A percentile compares a stretch with the other conserved stretches of the same genome.
Conservation (phyloP, 1,140 invertebrate species). For the Penaeus vannamei region DNA sequence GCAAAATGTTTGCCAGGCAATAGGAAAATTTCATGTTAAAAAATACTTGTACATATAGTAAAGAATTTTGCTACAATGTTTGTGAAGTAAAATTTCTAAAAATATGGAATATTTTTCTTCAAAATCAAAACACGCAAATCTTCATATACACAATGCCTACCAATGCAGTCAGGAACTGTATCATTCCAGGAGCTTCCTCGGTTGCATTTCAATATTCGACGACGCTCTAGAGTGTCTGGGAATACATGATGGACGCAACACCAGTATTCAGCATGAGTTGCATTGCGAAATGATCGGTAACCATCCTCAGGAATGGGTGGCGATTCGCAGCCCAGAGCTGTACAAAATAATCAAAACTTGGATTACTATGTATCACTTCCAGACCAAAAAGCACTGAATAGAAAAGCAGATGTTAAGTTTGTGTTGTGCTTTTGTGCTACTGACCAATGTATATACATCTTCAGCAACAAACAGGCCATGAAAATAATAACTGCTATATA, state of each 20-base stretch:
- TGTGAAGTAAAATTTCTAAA: no score
- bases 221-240: constrained; percentile 74
- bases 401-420: no score
- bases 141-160: constrained; percentile 72
- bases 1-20: no score
- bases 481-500: no score
- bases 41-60: no score
- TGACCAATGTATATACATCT: no score
- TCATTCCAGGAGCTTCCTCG: constrained; percentile 76
- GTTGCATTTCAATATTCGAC: constrained; percentile 75
- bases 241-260: constrained; percentile 77
- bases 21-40: no score
- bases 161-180: constrained; percentile 76
- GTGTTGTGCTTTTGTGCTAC: no score
- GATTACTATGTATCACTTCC: no score
- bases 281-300: constrained; percentile 76
- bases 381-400: no score
- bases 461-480: no score
- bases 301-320: constrained; percentile 75
- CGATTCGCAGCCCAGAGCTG: constrained; percentile 77
- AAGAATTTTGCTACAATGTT: no score
- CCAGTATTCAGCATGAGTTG: constrained; percentile 76
- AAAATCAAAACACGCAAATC: not conserved
- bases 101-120: not conserved
- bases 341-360: constrained; percentile 1